A percentile compares a stretch with the other conserved stretches of the same genome.
Evolutionary conservation across 2,888 invertebrate species (phyloP).

Genomic region (Eristalis arbustorum): DNA sequence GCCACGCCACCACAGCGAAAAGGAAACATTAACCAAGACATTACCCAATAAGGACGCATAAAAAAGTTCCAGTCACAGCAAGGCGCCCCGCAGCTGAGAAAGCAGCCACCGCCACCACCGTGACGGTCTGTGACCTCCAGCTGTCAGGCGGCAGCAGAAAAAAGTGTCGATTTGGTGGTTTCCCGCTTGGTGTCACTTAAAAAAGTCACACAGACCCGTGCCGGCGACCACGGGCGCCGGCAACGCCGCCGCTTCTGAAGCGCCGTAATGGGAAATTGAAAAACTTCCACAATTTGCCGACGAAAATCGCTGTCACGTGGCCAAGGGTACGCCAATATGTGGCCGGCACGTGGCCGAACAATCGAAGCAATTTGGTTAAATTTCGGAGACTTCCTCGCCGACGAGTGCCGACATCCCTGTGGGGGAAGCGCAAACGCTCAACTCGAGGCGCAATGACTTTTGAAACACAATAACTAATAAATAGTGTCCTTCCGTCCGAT

Average conservation of each 20-base stretch:
- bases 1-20: constrained; percentile 40
- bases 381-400: constrained; percentile 58
- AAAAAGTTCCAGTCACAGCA: constrained; percentile 49
- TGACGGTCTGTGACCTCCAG: constrained; percentile 41
- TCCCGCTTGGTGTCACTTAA: constrained; percentile 60
- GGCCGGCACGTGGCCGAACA: constrained; percentile 66
- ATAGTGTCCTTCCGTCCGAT: constrained; percentile 64
- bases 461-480: constrained; percentile 68
- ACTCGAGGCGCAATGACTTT: constrained; percentile 57
- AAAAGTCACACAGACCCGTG: constrained; percentile 29
- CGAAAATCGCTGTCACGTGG: constrained; percentile 65
- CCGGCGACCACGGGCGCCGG: background rate
- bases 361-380: constrained; percentile 68
- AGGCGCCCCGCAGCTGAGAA: constrained; percentile 60
- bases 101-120: constrained; percentile 35
- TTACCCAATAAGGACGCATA: constrained; percentile 34
- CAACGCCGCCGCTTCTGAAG: background rate
- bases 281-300: constrained; percentile 66
- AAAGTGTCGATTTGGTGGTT: constrained; percentile 67
- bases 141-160: constrained; percentile 7
- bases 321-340: constrained; percentile 55
- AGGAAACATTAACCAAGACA: constrained; percentile 67
- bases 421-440: constrained; percentile 42
- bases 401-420: constrained; percentile 26
- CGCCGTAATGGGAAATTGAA: constrained; percentile 64